Base-by-base conservation (phyloP, 2,797 vertebrate genomes). In the Lutra lutra region DNA sequence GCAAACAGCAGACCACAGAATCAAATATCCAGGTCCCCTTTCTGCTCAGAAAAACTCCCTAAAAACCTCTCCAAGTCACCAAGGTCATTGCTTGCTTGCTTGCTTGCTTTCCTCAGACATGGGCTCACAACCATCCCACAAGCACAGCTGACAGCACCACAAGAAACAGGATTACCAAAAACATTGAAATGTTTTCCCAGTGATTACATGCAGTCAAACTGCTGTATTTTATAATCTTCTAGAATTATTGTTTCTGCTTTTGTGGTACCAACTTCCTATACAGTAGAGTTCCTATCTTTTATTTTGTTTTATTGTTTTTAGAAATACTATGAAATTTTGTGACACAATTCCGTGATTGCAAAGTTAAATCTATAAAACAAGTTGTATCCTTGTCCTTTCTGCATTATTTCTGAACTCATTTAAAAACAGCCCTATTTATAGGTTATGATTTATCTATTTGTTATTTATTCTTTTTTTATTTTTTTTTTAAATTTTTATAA, bases 31-130 rank as follows among this genome's bases (percentile, higher is more conserved):
- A 83, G 7, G 7, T 35, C 27, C 20, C 20, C 15, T 64, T 51
- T 40, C 43, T 35, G 11, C 15, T 11, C 40, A 5, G 2, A 21
- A 20, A 17, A 40, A 54, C n/a, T 1, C 15, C 14, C 66, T 18
- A 11, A 35, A 38, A 20, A 15, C 27, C 38, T 64, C 54, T 73
- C 27, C 23, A 27, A 20, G 35, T 27, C 7, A 43, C 14, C 2
- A 11, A 14, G 18, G 4, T 14, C 8, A 10, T 27, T 3, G 1
- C 14, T 54, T 14, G 0, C 80, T 27, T 3, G 1, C 14, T 54
- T 14, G 0, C 80, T 46, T n/a, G 29, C 23, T 51, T n/a, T 21
- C 43, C 51, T 82, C 66, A 27, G 3, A 43, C 27, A 25, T 7
- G 38, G n/a, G 35, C 21, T 11, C 29, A 2, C 27, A 62, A 17